Evolutionary conservation across 2,888 invertebrate species (phyloP).

Genomic region (Diabrotica balteata): DNA sequence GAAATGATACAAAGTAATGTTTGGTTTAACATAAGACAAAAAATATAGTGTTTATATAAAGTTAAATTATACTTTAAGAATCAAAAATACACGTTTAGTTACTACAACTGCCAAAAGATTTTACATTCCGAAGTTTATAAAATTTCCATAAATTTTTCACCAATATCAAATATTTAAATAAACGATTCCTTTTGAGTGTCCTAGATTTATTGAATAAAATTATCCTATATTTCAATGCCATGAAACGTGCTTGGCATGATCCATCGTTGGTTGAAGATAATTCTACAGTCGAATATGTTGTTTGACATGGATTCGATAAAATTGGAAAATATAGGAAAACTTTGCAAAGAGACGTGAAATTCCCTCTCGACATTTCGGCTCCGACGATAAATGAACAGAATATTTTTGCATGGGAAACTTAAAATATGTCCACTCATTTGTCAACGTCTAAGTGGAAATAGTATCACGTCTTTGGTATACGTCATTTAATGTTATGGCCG

Average conservation of each 20-base stretch:
- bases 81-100: too few species aligned
- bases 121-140: constrained; percentile 9
- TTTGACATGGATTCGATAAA: constrained; percentile 46
- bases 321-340: constrained; percentile 46
- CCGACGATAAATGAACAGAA: constrained; percentile 42
- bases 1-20: too few species aligned
- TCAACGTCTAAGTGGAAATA: constrained; percentile 49
- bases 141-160: constrained; percentile 19
- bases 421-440: constrained; percentile 49
- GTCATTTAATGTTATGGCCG: constrained; percentile 51
- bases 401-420: constrained; percentile 43
- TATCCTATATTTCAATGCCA: constrained; percentile 35
- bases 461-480: constrained; percentile 53
- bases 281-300: constrained; percentile 44
- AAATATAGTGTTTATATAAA: too few species aligned
- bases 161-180: constrained; percentile 30
- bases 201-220: constrained; percentile 45
- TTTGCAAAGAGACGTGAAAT: constrained; percentile 43
- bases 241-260: constrained; percentile 43
- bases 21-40: too few species aligned
- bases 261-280: constrained; percentile 39
- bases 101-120: too few species aligned
- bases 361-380: constrained; percentile 41
- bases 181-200: constrained; percentile 27
- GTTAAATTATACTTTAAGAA: too few species aligned